Base-by-base conservation (phyloP, 2,113 vertebrate genomes). In the Diphyllodes magnificus region DNA sequence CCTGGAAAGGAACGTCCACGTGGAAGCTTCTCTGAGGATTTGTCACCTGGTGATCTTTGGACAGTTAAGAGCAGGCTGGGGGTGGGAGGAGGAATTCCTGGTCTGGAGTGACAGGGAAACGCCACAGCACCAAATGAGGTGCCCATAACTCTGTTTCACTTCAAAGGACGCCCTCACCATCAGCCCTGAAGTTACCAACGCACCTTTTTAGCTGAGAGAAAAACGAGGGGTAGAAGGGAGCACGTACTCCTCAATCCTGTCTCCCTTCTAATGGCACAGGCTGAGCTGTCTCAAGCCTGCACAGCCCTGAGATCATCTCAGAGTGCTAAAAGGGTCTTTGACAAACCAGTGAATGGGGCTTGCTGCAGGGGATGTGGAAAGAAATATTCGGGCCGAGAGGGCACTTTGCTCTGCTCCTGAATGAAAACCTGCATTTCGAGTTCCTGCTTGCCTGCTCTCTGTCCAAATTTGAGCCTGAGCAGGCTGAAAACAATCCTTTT, bases 1-100 rank as follows among this genome's bases (percentile, higher is more conserved):
- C 1, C 1, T 59, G 56, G 20, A 86, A 82, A 73, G n/a, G 7
- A 60, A 39, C 1, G 1, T 86, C 37, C 33, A 7, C 0, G 2
- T 59, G 63, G 50, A 88, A 45, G 22, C 14, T 50, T 61, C 70
- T 82, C 6, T 5, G 54, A 63, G 47, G 39, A 16, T 66, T 45
- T 78, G 10, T 57, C 30, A n/a, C 57, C 27, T 70, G n/a, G 19
- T 69, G 33, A 75, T 75, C 59, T n/a, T 24, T 28, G 64, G 49
- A 42, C 27, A 72, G 22, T 69, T 72, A 28, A 28, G 37, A 79
- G 27, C 33, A 76, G 44, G 10, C 10, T 59, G 28, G 20, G 35
- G 6, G 4, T 23, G 8, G 53, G 49, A 80, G 37, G 21, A 81
- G 9, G 17, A 64, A 70, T 89, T 86, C 13, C 39, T 5, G 1